Conservation (phyloP, 2,888 invertebrate genomes). For the Lepetodrilus schrolli region DNA sequence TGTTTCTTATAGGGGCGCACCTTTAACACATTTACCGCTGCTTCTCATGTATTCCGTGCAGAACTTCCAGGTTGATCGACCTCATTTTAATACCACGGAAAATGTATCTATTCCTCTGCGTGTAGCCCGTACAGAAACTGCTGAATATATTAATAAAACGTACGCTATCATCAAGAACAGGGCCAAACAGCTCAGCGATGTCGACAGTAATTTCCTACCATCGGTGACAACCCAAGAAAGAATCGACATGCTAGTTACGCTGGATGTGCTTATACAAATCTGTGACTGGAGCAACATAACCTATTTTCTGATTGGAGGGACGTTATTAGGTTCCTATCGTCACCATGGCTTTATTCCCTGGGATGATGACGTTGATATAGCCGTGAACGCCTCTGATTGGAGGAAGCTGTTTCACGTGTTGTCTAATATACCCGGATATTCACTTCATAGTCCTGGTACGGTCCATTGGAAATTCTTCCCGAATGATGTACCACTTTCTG, state of each 20-base stretch:
- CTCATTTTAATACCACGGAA: too few species aligned
- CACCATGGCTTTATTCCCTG: conserved; percentile 62
- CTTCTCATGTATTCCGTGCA: too few species aligned
- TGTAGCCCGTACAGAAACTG: too few species aligned
- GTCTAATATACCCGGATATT: conserved; percentile 44
- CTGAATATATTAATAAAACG: too few species aligned
- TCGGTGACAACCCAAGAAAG: neutral
- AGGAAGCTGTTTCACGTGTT: conserved; percentile 37
- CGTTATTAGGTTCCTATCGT: conserved; percentile 47
- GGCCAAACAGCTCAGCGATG: too few species aligned
- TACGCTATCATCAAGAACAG: too few species aligned
- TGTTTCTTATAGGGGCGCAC: too few species aligned
- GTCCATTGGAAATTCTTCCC: conserved; percentile 58
- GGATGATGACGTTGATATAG: conserved; percentile 61
- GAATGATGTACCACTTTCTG: conserved; percentile 12
- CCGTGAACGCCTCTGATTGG: conserved; percentile 49
- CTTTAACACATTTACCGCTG: too few species aligned
- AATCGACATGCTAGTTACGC: neutral
- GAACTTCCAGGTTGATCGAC: too few species aligned
- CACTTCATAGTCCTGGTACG: conserved; percentile 39
- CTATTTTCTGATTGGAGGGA: conserved; percentile 45
- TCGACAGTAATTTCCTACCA: neutral
- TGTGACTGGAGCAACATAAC: conserved; percentile 26
- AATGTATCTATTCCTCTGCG: too few species aligned
- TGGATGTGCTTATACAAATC: conserved; percentile 21